Evolutionary conservation across 2,888 invertebrate species (phyloP).

Genomic region (Chouioia cunea): DNA sequence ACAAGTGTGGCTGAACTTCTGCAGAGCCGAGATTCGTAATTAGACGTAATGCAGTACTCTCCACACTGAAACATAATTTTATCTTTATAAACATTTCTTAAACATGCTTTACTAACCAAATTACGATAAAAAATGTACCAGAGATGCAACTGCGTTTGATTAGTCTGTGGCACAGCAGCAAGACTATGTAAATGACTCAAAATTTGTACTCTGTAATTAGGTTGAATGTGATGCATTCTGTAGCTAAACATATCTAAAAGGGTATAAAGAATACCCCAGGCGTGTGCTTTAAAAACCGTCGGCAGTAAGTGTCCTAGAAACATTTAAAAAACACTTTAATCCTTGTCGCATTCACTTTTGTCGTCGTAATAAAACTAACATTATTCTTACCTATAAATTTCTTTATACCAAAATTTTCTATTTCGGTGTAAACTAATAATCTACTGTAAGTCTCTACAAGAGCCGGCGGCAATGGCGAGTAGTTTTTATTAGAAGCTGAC

Average conservation of each 20-base stretch:
- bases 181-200: constrained; percentile 92
- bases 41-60: constrained; percentile 87
- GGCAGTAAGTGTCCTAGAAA: constrained; percentile 85
- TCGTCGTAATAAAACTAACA: neutral
- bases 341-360: neutral
- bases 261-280: constrained; percentile 95
- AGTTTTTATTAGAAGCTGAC: constrained; percentile 87
- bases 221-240: constrained; percentile 95
- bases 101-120: neutral
- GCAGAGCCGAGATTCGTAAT: constrained; percentile 93
- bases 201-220: constrained; percentile 93
- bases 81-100: neutral
- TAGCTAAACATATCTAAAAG: constrained; percentile 97
- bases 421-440: constrained; percentile 94
- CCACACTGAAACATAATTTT: constrained; percentile 73
- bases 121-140: constrained; percentile 72
- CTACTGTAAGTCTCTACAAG: constrained; percentile 95
- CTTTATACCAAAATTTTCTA: constrained; percentile 96
- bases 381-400: constrained; percentile 78
- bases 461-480: constrained; percentile 88
- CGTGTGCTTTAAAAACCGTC: constrained; percentile 88
- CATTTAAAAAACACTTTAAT: constrained; percentile 13
- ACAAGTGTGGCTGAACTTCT: constrained; percentile 94
- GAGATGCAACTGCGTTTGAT: constrained; percentile 93
- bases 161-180: constrained; percentile 92